Conservation (phyloP, 1,140 invertebrate species). For the Hyposmocoma kahamanoa region DNA sequence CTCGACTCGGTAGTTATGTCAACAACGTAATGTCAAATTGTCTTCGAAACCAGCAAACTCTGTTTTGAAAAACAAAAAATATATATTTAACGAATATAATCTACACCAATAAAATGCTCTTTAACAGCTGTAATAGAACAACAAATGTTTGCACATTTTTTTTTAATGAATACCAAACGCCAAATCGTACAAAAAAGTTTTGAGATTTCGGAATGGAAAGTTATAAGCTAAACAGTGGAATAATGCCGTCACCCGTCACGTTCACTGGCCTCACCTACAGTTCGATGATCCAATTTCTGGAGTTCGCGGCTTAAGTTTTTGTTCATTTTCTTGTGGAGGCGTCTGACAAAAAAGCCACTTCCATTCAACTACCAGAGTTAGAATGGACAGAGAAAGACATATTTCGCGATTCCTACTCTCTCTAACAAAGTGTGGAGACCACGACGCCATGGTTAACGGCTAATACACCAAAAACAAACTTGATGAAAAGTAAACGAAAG, state of each 20-base stretch:
- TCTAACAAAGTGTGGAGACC: slow-evolving; percentile 22
- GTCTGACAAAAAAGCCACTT: slow-evolving; percentile 42
- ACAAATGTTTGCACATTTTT: background rate
- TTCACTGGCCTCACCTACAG: slow-evolving; percentile 56
- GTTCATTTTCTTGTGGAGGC: slow-evolving; percentile 42
- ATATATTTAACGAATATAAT: too few species aligned
- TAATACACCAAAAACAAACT: slow-evolving; percentile 38
- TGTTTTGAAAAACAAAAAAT: too few species aligned
- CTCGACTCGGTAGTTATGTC: background rate
- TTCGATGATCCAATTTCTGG: slow-evolving; percentile 66
- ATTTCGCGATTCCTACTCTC: slow-evolving; percentile 27
- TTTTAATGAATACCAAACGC: background rate
- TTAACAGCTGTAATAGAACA: too few species aligned
- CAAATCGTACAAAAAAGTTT: too few species aligned
- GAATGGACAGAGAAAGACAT: slow-evolving; percentile 21
- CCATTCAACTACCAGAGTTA: slow-evolving; percentile 35
- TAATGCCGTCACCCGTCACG: slow-evolving; percentile 28
- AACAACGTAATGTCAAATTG: background rate
- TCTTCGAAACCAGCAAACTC: too few species aligned
- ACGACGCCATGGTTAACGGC: slow-evolving; percentile 32
- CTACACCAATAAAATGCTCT: too few species aligned
- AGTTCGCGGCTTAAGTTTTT: slow-evolving; percentile 49
- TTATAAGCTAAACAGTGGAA: background rate
- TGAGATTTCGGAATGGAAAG: background rate
- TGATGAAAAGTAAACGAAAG: slow-evolving; percentile 44